These are phyloP conservation scores for Augochlora pura DNA, from an alignment of 1,140 invertebrate genomes.

Conservation along the genomic window DNA sequence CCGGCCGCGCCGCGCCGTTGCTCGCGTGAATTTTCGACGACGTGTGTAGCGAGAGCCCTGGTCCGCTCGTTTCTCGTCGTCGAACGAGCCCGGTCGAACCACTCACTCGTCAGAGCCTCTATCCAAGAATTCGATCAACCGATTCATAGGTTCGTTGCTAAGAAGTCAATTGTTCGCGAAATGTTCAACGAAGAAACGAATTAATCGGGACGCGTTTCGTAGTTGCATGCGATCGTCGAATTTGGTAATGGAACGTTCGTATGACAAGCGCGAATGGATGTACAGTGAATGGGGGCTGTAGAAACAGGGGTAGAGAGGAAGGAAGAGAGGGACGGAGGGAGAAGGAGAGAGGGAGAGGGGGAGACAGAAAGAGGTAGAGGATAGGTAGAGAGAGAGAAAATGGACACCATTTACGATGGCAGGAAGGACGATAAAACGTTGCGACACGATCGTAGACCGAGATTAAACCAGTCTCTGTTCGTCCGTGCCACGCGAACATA, in stretches of 20 bases:
- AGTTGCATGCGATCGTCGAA: conserved; percentile 2
- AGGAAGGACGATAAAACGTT: conserved; percentile 42
- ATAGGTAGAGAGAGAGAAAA: conserved; percentile 12
- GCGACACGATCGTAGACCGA: conserved; percentile 25
- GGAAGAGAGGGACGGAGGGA: neutral
- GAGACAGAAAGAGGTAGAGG: neutral
- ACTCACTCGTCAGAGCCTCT: too few relatives aligned
- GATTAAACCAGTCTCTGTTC: conserved; percentile 39
- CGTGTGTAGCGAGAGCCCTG: too few relatives aligned
- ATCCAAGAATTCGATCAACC: too few relatives aligned
- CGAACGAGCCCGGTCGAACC: too few relatives aligned
- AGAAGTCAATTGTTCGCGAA: neutral
- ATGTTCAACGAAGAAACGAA: neutral
- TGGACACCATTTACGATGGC: conserved; percentile 24
- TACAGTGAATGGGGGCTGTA: neutral
- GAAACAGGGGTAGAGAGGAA: neutral
- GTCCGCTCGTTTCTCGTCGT: too few relatives aligned
- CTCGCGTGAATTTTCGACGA: neutral
- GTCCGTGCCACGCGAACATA: neutral
- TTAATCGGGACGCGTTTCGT: neutral
- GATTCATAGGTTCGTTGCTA: too few relatives aligned
- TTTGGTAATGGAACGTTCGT: conserved; percentile 14
- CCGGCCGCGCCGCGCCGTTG: neutral
- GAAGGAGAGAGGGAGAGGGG: neutral
- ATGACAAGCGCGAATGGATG: conserved; percentile 26